These are phyloP conservation scores for Pachypeltis micranthus DNA, from an alignment of 1,140 invertebrate genomes.

Conservation along the genomic window DNA sequence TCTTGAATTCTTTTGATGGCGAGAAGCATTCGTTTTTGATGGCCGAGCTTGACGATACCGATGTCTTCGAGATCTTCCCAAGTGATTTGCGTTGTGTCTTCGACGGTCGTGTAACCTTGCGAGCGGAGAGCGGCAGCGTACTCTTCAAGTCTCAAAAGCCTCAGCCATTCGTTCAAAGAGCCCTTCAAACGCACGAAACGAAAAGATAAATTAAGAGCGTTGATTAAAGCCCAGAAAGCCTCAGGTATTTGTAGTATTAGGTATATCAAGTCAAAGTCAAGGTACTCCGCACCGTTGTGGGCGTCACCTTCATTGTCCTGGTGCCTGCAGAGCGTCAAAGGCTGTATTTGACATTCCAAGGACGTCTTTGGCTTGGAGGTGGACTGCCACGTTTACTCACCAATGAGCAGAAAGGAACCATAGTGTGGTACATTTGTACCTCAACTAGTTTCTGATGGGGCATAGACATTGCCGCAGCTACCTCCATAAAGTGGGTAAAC, in stretches of 20 bases:
- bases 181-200: conserved; percentile 42
- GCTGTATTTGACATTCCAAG: too few relatives aligned
- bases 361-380: too few relatives aligned
- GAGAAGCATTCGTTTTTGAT: conserved; percentile 95
- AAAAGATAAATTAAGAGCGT: too few relatives aligned
- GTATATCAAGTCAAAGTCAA: not conserved
- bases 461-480: too few relatives aligned
- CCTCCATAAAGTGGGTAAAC: too few relatives aligned
- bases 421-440: too few relatives aligned
- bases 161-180: conserved; percentile 86
- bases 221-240: not conserved
- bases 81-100: conserved; percentile 83
- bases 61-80: conserved; percentile 99
- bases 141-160: conserved; percentile 77
- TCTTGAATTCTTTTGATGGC: conserved; percentile 96
- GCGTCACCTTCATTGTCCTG: too few relatives aligned
- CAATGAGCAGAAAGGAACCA: too few relatives aligned
- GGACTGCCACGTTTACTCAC: too few relatives aligned
- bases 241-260: conserved; percentile 10
- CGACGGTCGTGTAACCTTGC: conserved; percentile 88
- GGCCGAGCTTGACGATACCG: conserved; percentile 86
- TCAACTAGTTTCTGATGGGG: too few relatives aligned
- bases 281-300: too few relatives aligned
- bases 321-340: too few relatives aligned
- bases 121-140: conserved; percentile 76